These are phyloP conservation scores for Coregonus ussuriensis DNA, from an alignment of 2,797 vertebrate species.

Conservation along the genomic window DNA sequence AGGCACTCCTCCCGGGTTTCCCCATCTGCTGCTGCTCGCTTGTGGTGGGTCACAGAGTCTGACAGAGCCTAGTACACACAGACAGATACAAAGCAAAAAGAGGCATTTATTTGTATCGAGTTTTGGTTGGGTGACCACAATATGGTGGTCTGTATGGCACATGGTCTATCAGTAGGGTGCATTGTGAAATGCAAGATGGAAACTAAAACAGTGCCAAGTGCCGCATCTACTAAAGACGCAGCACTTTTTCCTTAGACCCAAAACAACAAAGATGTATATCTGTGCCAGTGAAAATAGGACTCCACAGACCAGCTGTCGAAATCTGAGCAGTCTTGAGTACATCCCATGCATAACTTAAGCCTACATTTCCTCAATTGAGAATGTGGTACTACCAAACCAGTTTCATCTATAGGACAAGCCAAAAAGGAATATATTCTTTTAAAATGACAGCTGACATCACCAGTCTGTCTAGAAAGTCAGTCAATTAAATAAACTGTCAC, in stretches of 20 bases:
- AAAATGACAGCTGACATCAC: neutral
- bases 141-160: neutral
- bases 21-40: slow-evolving; percentile 82
- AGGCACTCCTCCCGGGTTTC: slow-evolving; percentile 83
- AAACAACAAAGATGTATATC: neutral
- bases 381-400: neutral
- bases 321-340: slow-evolving; percentile 6
- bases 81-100: slow-evolving; percentile 4
- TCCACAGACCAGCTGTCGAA: slow-evolving; percentile 14
- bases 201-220: neutral
- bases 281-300: slow-evolving; percentile 14
- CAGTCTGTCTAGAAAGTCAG: too few relatives aligned
- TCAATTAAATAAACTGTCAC: too few relatives aligned
- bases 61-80: slow-evolving; percentile 75
- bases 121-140: neutral
- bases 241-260: neutral
- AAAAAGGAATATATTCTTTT: neutral
- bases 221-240: neutral
- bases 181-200: neutral
- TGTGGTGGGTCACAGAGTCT: slow-evolving; percentile 82
- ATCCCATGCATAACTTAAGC: neutral
- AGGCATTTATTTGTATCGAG: neutral
- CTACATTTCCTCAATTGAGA: slow-evolving; percentile 16
- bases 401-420: neutral
- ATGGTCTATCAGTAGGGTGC: neutral